Percentiles rank a stretch among this genome's conserved stretches.
phyloP scores from a whole-genome alignment of 2,797 vertebrate species.

The Diplodus puntazzo region DNA sequence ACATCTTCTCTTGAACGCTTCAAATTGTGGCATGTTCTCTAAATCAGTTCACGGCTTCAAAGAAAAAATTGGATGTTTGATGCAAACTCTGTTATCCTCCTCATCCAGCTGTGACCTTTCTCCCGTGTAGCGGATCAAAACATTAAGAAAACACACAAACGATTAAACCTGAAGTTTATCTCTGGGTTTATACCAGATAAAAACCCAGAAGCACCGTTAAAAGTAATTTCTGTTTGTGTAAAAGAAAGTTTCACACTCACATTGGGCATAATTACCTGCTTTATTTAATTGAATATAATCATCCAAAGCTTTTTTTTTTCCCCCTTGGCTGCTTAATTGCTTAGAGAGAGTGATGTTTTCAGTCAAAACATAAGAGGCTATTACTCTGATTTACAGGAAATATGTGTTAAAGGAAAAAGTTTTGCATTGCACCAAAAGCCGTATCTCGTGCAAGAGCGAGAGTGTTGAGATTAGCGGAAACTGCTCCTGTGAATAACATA shows the following conservation, averaged over 20 bases:
- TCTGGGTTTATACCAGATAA: constrained; percentile 35
- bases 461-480: constrained; percentile 1
- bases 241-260: constrained; percentile 55
- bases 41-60: background rate
- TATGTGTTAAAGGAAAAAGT: background rate
- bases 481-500: constrained; percentile 3
- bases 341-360: constrained; percentile 41
- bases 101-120: constrained; percentile 42
- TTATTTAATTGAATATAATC: constrained; percentile 60
- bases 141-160: background rate
- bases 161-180: constrained; percentile 34
- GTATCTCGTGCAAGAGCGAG: background rate
- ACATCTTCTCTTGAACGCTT: constrained; percentile 15
- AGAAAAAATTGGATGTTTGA: background rate
- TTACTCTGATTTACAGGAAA: constrained; percentile 27
- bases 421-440: background rate
- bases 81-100: constrained; percentile 14
- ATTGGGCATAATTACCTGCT: constrained; percentile 64
- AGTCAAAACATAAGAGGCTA: constrained; percentile 10
- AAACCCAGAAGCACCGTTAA: constrained; percentile 15
- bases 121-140: constrained; percentile 8
- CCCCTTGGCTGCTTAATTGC: constrained; percentile 51
- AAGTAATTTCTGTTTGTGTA: constrained; percentile 50
- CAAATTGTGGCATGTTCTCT: background rate
- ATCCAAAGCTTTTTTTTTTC: constrained; percentile 35